Evolutionary conservation across 2,888 invertebrate genomes (phyloP).

Genomic region (Acrobasis suavella): DNA sequence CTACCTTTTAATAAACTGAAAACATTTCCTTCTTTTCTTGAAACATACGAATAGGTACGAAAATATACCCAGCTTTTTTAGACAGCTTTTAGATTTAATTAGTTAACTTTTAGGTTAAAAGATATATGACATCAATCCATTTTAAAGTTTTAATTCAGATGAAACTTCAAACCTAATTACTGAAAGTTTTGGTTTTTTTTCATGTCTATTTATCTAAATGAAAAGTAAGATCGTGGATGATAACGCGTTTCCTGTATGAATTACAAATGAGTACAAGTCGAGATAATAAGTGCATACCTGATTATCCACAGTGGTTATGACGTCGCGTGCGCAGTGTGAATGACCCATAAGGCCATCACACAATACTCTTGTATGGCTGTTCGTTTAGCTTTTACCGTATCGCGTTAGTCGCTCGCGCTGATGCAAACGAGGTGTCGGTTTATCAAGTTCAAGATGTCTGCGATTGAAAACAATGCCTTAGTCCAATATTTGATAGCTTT

Average conservation of each 20-base stretch:
- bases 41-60: too few species aligned
- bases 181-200: background rate
- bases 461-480: background rate
- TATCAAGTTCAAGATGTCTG: background rate
- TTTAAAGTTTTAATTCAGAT: too few species aligned
- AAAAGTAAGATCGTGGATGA: background rate
- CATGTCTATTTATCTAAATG: background rate
- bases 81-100: too few species aligned
- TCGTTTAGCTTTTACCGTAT: slow-evolving; percentile 19
- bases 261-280: slow-evolving; percentile 17
- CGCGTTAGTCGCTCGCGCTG: background rate
- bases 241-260: slow-evolving; percentile 3
- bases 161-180: background rate
- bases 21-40: too few species aligned
- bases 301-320: slow-evolving; percentile 24
- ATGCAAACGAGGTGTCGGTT: slow-evolving; percentile 2
- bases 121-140: too few species aligned
- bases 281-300: slow-evolving; percentile 25
- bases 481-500: background rate
- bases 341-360: slow-evolving; percentile 40
- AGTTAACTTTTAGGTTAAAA: too few species aligned
- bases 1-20: too few species aligned
- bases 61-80: too few species aligned
- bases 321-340: slow-evolving; percentile 41
- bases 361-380: slow-evolving; percentile 29